Percentiles rank a stretch among this genome's conserved stretches.
phyloP scores from a whole-genome alignment of 2,797 vertebrate genomes.

The Sebastes kiyomatsui region DNA sequence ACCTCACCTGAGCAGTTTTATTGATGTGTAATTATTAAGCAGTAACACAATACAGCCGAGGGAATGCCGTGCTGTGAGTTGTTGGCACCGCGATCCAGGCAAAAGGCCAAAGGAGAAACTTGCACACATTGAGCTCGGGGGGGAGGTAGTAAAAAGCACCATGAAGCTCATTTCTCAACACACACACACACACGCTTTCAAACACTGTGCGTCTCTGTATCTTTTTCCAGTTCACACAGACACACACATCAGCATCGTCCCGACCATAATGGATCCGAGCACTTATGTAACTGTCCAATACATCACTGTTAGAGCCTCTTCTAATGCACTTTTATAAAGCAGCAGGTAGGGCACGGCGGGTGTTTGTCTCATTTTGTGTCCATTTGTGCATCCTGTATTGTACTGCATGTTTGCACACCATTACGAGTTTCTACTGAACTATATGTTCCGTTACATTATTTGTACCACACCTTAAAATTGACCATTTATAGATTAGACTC shows the following conservation, averaged over 20 bases:
- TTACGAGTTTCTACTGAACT: neutral
- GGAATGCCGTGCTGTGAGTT: neutral
- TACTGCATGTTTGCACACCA: neutral
- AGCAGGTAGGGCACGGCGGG: neutral
- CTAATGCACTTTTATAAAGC: constrained; percentile 36
- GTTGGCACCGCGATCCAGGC: constrained; percentile 15
- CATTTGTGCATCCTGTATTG: constrained; percentile 9
- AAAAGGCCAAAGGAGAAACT: constrained; percentile 18
- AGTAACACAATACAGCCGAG: neutral
- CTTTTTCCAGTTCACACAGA: neutral
- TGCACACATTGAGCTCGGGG: neutral
- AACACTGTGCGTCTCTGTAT: neutral
- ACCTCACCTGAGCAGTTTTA: constrained; percentile 30
- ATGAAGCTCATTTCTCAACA: neutral
- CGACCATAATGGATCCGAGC: constrained; percentile 24
- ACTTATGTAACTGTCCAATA: constrained; percentile 22
- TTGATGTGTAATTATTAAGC: constrained; percentile 37
- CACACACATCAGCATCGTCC: neutral
- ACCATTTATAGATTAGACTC: neutral
- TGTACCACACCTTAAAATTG: neutral
- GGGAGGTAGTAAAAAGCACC: constrained; percentile 1
- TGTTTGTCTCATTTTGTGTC: constrained; percentile 4
- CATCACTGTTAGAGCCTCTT: constrained; percentile 4
- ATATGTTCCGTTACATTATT: neutral
- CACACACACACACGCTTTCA: neutral